Conservation (phyloP, 2,113 vertebrate species). For the Antennarius striatus region DNA sequence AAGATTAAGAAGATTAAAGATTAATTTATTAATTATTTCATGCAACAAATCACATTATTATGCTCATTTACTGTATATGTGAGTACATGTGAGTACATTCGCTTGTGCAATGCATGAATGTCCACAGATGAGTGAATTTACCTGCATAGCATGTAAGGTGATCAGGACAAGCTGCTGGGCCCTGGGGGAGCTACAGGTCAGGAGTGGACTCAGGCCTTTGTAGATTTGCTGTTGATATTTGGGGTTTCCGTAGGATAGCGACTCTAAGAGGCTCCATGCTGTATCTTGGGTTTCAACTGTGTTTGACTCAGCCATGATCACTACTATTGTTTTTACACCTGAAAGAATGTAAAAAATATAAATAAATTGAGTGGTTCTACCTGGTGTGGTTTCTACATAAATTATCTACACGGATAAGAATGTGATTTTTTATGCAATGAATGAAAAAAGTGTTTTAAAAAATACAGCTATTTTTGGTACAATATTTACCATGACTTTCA, state of each 20-base stretch:
- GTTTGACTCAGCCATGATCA: conserved; percentile 78
- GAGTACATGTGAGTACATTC: no score
- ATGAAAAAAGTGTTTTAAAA: no score
- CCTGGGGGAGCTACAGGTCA: conserved; percentile 72
- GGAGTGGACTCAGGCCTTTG: conserved; percentile 77
- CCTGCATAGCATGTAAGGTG: conserved; percentile 78
- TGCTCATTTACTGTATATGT: no score
- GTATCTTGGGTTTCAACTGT: conserved; percentile 80
- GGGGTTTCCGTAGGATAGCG: conserved; percentile 80
- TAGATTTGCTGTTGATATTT: conserved; percentile 85
- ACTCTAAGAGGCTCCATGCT: conserved; percentile 74
- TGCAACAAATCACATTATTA: no score
- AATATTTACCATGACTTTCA: conserved; percentile 80
- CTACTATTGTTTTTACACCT: conserved; percentile 80
- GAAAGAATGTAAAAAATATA: conserved; percentile 5
- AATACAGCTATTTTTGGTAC: background rate
- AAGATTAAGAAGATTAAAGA: no score
- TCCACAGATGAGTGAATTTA: conserved; percentile 49
- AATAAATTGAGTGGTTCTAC: background rate
- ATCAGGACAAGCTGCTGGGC: conserved; percentile 82
- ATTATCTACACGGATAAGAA: background rate
- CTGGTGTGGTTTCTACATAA: background rate
- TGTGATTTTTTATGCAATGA: background rate
- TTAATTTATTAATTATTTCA: no score
- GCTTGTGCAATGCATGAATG: no score